These are phyloP conservation scores for Ophioninae sp. DNA, from an alignment of 2,888 invertebrate species.

Conservation along the genomic window DNA sequence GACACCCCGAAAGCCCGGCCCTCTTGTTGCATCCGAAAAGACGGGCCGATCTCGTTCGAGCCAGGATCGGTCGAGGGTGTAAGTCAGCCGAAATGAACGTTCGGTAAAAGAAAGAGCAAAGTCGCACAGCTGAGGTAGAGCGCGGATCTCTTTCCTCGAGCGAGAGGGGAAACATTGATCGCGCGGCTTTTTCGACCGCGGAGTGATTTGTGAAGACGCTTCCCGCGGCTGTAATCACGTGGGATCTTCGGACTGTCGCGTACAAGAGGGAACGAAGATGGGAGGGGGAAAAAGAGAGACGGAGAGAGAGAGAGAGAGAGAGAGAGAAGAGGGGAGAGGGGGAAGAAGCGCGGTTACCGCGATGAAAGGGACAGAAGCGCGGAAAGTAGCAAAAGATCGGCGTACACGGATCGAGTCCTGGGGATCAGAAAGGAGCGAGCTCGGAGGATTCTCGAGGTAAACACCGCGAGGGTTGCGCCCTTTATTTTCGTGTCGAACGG, in stretches of 20 bases:
- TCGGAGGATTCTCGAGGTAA: background rate
- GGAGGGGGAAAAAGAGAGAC: conserved; percentile 46
- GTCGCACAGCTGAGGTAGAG: conserved; percentile 43
- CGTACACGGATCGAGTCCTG: conserved; percentile 1
- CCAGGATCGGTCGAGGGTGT: conserved; percentile 31
- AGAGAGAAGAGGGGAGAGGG: conserved; percentile 6
- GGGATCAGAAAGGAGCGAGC: conserved; percentile 3
- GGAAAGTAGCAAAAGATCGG: conserved; percentile 17
- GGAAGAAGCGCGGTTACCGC: conserved; percentile 23
- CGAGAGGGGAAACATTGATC: conserved; percentile 47
- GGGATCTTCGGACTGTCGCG: conserved; percentile 79
- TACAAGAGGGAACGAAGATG: conserved; percentile 37
- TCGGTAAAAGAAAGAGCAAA: conserved; percentile 44
- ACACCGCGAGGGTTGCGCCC: background rate
- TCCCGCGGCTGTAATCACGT: conserved; percentile 79
- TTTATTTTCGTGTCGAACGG: background rate
- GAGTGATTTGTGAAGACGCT: conserved; percentile 81
- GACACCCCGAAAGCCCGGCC: background rate
- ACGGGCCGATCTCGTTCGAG: conserved; percentile 12
- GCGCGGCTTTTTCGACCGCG: conserved; percentile 64
- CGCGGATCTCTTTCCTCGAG: conserved; percentile 42
- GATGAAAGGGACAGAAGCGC: conserved; percentile 5
- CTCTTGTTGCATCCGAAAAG: background rate
- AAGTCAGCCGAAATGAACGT: conserved; percentile 39
- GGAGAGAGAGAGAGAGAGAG: conserved; percentile 29